Percentiles rank a stretch among this genome's conserved stretches.
These are phyloP conservation scores for Rhabditoides inermis DNA, from an alignment of 2,888 invertebrate species.

Conservation along the genomic window DNA sequence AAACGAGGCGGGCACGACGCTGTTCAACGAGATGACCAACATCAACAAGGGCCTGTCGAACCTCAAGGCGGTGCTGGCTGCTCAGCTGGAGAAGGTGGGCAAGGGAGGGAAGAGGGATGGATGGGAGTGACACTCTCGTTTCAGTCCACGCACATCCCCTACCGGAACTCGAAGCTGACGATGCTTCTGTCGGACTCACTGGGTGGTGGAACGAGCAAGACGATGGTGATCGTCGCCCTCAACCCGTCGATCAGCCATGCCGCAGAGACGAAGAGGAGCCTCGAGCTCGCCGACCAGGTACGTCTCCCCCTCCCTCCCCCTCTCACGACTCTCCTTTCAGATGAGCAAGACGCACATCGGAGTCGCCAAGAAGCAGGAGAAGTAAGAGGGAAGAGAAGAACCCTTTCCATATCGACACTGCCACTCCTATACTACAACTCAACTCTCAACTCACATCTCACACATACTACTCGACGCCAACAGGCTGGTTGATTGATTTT, in stretches of 20 bases:
- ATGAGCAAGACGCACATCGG: constrained; percentile 28
- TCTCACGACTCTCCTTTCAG: constrained; percentile 10
- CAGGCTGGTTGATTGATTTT: too few relatives aligned
- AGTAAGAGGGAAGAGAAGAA: too few relatives aligned
- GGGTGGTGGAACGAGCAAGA: constrained; percentile 78
- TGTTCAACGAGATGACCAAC: constrained; percentile 74
- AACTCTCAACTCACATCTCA: too few relatives aligned
- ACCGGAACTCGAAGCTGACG: constrained; percentile 79
- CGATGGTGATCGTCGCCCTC: constrained; percentile 83
- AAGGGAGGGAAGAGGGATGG: too few relatives aligned
- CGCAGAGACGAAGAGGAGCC: constrained; percentile 75
- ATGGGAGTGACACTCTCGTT: too few relatives aligned
- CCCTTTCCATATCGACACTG: too few relatives aligned
- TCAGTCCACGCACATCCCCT: constrained; percentile 72
- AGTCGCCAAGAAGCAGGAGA: constrained; percentile 20
- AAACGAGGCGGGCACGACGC: constrained; percentile 32
- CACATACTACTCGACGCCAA: too few relatives aligned
- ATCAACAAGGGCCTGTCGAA: constrained; percentile 63
- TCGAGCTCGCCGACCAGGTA: constrained; percentile 72
- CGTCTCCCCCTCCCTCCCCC: background rate
- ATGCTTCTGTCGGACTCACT: constrained; percentile 77
- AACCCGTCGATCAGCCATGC: constrained; percentile 76
- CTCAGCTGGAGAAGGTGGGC: constrained; percentile 52
- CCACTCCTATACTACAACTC: too few relatives aligned
- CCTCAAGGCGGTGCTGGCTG: constrained; percentile 43